Base-by-base conservation (phyloP, 2,113 vertebrate species). In the Origma solitaria region DNA sequence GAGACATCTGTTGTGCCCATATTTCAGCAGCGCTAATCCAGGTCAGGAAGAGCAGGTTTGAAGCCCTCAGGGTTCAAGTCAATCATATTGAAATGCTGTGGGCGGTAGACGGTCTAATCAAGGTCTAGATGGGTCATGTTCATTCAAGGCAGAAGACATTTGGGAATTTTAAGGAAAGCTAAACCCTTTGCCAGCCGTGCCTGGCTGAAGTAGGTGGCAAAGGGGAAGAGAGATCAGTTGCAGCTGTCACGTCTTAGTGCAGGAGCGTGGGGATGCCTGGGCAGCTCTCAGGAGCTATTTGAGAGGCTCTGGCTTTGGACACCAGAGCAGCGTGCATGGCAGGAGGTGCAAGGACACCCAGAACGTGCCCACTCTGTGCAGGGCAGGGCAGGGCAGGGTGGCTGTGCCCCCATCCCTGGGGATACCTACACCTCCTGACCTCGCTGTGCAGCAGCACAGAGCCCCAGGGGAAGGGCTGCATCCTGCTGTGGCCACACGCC, bases 11-110 rank as follows among this genome's bases (percentile, higher is more conserved):
- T 56, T 68, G 69, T 64, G 69, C 73, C 89, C 70, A 14, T 94
- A 89, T 96, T 96, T 97, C 88, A 95, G 49, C 93, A 92, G 84
- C 35, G 2, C 45, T 96, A 96, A 96, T 97, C 92, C 89, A 18
- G 45, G 89, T 75, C 94, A 96, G 89, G 89, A 95, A 92, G 61
- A 87, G 70, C 77, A 79, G 56, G 86, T 82, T 95, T 7, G 13
- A 91, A 86, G 91, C 69, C 80, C 86, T 86, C 14, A 6, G 81
- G 81, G 57, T 79, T 88, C 21, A 79, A 95, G 60, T 95, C 89
- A 84, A 84, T 95, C 94, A 86, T 4, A 24, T 1, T 20, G n/a
- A 95, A 91, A 91, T 79, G 91, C 73, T 7, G 3, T 37, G 86
- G 47, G 68, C 0, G 8, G 79, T 54, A 44, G 73, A 80, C 0